phyloP scores from a whole-genome alignment of 2,113 vertebrate species.

The Mustela nigripes region DNA sequence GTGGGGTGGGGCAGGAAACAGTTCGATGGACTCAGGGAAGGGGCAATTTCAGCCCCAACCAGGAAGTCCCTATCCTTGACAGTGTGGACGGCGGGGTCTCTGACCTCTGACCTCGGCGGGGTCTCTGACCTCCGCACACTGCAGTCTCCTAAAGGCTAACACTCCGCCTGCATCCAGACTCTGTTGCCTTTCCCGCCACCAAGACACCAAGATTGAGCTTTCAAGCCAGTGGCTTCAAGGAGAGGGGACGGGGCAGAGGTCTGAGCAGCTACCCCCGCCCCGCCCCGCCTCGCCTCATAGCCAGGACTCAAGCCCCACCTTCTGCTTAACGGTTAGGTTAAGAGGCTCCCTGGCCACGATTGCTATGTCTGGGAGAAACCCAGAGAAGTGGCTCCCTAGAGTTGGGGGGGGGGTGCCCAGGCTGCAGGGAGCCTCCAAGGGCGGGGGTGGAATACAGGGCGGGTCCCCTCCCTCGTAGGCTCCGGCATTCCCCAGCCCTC shows the following conservation, averaged over 20 bases:
- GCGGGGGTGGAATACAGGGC: conserved; percentile 42
- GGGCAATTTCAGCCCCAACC: not conserved
- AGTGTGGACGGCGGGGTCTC: not conserved
- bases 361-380: conserved; percentile 47
- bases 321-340: not conserved
- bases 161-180: not conserved
- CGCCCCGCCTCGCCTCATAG: not conserved
- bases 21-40: not conserved
- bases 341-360: conserved; percentile 23
- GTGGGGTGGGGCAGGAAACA: not conserved
- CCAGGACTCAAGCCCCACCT: not conserved
- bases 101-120: not conserved
- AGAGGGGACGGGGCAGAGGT: not conserved
- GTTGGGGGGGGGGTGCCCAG: conserved; percentile 56
- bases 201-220: not conserved
- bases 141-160: not conserved
- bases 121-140: not conserved
- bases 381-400: not conserved
- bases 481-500: conserved; percentile 68
- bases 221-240: not conserved
- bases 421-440: not conserved
- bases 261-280: not conserved
- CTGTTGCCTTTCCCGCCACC: not conserved
- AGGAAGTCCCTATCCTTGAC: not conserved
- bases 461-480: not conserved